Evolutionary conservation across 2,888 invertebrate species (phyloP), one percentile per base, ranked within the genome.

Genomic region (Orthosia incerta): DNA sequence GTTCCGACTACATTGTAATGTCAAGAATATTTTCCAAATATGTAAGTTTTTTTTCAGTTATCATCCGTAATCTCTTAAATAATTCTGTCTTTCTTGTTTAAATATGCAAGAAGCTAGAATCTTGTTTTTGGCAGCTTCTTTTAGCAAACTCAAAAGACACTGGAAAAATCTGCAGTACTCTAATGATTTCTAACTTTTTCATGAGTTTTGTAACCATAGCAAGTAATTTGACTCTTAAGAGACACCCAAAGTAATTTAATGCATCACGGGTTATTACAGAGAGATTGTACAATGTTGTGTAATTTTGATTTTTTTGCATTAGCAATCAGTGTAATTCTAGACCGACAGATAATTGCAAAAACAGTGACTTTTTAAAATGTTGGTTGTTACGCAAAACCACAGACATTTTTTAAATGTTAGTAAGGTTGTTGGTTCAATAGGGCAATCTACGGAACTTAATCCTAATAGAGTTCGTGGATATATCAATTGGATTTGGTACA

Each of bases 231-330:
- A 45, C 0, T 45, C n/a, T 31, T 46, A 2, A n/a, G 23, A 57
- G 20, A 63, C 5, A 15, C 1, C n/a, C 13, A 39, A 74, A 46
- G 50, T 13, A 74, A 74, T 75, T 74, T 64, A 51, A 75, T 51
- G 74, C 74, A 63, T 23, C 51, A 23, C 46, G 57, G 64, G 3
- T 9, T 39, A 39, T n/a, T n/a, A 20, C 46, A 39, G 39, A 39
- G 7, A 16, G 59, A 45, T 74, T 56, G 20, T n/a, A 62, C 15
- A 59, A 64, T 51, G 11, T 51, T 63, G 23, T 16, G 20, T 31
- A 50, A 45, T 57, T 26, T 45, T 50, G 16, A 0, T 18, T 20
- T 31, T 31, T 12, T 45, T 31, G 18, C 9, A 12, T 16, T 13
- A 16, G 31, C 4, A 51, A 64, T 51, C 18, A n/a, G 12, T 0